These are phyloP conservation scores for Kuschelorhynchus macadamiae DNA, from an alignment of 2,888 invertebrate species.

Conservation along the genomic window DNA sequence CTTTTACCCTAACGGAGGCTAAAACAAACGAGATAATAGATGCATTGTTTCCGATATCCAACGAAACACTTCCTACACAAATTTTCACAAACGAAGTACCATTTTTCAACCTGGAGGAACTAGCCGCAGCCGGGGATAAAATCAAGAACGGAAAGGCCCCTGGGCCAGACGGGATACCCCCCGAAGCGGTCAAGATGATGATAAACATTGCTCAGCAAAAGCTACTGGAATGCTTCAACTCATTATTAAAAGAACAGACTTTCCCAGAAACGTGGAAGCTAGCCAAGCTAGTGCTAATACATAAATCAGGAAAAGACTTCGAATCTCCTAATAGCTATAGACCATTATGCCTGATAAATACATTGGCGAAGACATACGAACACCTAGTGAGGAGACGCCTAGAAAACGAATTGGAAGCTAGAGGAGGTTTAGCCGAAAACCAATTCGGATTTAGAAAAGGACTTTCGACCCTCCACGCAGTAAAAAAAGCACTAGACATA, in stretches of 20 bases:
- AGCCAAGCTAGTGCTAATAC: neutral
- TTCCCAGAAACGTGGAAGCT: neutral
- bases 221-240: too few relatives aligned
- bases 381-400: slow-evolving; percentile 8
- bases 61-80: too few relatives aligned
- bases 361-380: slow-evolving; percentile 14
- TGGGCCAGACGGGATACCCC: too few relatives aligned
- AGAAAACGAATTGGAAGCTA: slow-evolving; percentile 5
- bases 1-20: too few relatives aligned
- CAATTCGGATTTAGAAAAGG: slow-evolving; percentile 26
- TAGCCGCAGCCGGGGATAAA: too few relatives aligned
- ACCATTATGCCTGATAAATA: slow-evolving; percentile 30
- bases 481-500: neutral
- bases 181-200: too few relatives aligned
- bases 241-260: neutral
- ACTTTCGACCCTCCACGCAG: slow-evolving; percentile 14
- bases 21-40: too few relatives aligned
- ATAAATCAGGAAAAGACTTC: neutral
- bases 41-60: too few relatives aligned
- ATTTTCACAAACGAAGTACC: too few relatives aligned
- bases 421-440: neutral
- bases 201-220: too few relatives aligned
- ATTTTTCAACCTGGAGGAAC: too few relatives aligned
- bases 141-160: too few relatives aligned
- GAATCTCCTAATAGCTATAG: neutral